phyloP scores from a whole-genome alignment of 92 coral and sea anemone genomes.

The Phenganax marumi region DNA sequence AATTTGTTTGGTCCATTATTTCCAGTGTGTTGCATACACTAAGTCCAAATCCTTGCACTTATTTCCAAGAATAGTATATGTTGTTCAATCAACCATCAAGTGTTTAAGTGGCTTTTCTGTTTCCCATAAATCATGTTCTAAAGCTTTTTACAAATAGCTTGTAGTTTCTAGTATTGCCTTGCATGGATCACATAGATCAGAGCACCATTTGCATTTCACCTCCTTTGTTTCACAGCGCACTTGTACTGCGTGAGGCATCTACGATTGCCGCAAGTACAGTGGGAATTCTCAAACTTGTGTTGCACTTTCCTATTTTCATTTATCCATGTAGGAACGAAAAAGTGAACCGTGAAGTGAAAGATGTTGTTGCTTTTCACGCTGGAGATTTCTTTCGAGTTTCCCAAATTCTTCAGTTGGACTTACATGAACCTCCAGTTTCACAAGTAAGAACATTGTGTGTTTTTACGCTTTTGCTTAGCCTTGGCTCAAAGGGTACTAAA shows the following conservation, averaged over 20 bases:
- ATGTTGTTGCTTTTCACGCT: slow-evolving; percentile 91
- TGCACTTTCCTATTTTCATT: background rate
- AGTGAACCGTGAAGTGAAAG: slow-evolving; percentile 82
- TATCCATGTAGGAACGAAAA: slow-evolving; percentile 52
- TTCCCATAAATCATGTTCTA: too few relatives aligned
- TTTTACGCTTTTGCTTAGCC: background rate
- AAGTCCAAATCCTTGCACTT: background rate
- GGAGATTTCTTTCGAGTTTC: slow-evolving; percentile 73
- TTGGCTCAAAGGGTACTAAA: too few relatives aligned
- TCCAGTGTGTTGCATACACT: background rate
- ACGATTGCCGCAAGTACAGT: too few relatives aligned
- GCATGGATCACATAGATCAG: too few relatives aligned
- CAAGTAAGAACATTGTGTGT: slow-evolving; percentile 59
- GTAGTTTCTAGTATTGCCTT: too few relatives aligned
- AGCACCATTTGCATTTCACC: too few relatives aligned
- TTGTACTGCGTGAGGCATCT: too few relatives aligned
- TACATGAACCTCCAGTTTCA: slow-evolving; percentile 93
- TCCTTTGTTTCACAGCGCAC: too few relatives aligned
- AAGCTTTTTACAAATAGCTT: too few relatives aligned
- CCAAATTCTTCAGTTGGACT: slow-evolving; percentile 88
- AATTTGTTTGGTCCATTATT: background rate
- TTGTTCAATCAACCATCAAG: background rate
- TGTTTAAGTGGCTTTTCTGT: background rate
- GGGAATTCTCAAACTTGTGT: too few relatives aligned
- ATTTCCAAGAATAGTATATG: background rate